Percentiles rank a stretch among this genome's conserved stretches.
Conservation (phyloP, 2,888 invertebrate species). For the Athetis lepigone region DNA sequence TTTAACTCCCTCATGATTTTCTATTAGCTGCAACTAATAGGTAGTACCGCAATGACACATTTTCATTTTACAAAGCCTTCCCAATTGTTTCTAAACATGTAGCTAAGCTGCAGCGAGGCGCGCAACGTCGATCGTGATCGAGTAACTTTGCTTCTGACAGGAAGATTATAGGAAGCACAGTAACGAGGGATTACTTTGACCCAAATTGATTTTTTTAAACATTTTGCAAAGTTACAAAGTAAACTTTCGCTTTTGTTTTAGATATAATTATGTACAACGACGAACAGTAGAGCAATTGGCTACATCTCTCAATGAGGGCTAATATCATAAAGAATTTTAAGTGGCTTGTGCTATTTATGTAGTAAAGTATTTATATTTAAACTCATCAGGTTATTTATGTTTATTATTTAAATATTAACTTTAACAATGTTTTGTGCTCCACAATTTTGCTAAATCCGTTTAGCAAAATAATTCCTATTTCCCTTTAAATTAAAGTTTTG, state of each 20-base stretch:
- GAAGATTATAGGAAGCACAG: conserved; percentile 81
- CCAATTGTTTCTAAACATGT: conserved; percentile 58
- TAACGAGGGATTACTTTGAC: conserved; percentile 76
- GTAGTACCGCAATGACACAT: conserved; percentile 34
- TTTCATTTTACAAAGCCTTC: conserved; percentile 41
- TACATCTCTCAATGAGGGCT: neutral
- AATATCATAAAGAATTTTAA: neutral
- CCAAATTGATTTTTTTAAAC: conserved; percentile 64
- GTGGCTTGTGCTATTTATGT: no score
- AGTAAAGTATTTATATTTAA: no score
- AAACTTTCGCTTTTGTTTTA: conserved; percentile 15
- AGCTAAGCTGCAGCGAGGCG: conserved; percentile 63
- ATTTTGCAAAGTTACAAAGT: conserved; percentile 20
- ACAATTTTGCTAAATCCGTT: conserved; percentile 26
- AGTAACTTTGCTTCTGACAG: conserved; percentile 81
- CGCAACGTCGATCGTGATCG: conserved; percentile 61
- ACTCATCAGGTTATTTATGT: neutral
- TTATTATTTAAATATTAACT: conserved; percentile 2
- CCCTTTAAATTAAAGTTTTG: conserved; percentile 30
- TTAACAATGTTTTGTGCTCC: conserved; percentile 3
- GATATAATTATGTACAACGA: neutral
- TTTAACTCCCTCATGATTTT: conserved; percentile 8
- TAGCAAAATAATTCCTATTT: conserved; percentile 22
- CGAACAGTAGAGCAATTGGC: conserved; percentile 1
- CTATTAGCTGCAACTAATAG: conserved; percentile 12